Percentiles rank a stretch among this genome's conserved stretches.
Conservation (phyloP, 2,113 vertebrate species). For the Anguilla rostrata region DNA sequence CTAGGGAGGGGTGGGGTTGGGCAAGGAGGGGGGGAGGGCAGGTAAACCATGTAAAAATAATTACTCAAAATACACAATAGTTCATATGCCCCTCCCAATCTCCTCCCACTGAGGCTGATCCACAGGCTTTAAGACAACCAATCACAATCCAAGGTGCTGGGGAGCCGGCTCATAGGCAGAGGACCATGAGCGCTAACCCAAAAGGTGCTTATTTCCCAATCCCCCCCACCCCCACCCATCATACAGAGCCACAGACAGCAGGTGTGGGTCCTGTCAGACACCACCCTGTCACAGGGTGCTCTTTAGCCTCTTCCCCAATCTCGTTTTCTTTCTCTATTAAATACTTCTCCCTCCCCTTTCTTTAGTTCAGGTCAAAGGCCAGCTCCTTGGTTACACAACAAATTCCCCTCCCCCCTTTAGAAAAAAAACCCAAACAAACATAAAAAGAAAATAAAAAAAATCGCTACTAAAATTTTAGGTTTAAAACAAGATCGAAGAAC, state of each 20-base stretch:
- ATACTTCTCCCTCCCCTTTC: too few species aligned
- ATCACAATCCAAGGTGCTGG: constrained; percentile 13
- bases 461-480: not conserved
- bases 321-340: not conserved
- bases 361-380: constrained; percentile 16
- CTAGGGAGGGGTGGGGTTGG: constrained; percentile 14
- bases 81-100: constrained; percentile 23
- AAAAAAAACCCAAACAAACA: not conserved
- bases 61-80: constrained; percentile 40
- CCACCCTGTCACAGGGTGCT: not conserved
- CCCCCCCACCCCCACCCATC: not conserved
- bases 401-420: not conserved
- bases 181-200: not conserved
- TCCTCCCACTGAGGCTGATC: not conserved
- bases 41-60: constrained; percentile 49
- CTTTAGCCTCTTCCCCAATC: not conserved
- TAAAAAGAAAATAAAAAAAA: not conserved
- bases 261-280: not conserved
- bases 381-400: not conserved
- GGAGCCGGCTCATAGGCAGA: not conserved
- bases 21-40: constrained; percentile 15
- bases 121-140: not conserved
- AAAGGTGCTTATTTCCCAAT: constrained; percentile 8
- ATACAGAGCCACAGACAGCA: constrained; percentile 5
- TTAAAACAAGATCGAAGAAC: not conserved